These are phyloP conservation scores for Mantis religiosa DNA, from an alignment of 2,888 invertebrate genomes.

Conservation along the genomic window DNA sequence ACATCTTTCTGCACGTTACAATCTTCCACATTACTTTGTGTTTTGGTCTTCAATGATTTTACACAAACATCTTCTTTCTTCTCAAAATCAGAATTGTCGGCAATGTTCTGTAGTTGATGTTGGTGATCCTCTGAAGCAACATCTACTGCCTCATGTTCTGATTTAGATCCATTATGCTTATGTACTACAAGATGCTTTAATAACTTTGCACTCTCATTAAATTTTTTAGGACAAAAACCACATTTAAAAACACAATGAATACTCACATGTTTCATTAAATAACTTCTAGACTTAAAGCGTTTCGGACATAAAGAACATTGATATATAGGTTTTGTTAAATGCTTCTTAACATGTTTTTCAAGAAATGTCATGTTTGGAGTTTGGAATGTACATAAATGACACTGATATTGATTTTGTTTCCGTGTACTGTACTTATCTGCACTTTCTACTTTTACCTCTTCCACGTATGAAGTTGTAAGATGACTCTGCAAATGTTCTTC, in stretches of 20 bases:
- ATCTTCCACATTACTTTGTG: neutral
- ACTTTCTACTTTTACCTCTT: neutral
- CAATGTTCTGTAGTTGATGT: neutral
- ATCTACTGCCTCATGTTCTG: neutral
- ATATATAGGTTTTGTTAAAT: neutral
- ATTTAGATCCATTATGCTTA: neutral
- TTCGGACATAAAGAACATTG: conserved; percentile 23
- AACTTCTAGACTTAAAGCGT: conserved; percentile 15
- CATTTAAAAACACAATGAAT: conserved; percentile 22
- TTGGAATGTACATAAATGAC: conserved; percentile 23
- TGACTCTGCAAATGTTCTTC: conserved; percentile 23
- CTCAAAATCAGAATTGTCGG: neutral
- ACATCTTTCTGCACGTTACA: neutral
- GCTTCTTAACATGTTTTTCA: conserved; percentile 22
- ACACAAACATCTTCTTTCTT: neutral
- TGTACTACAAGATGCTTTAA: conserved; percentile 6
- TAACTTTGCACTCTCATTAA: conserved; percentile 7
- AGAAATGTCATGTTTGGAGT: conserved; percentile 13
- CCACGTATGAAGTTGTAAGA: neutral
- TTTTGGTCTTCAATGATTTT: neutral
- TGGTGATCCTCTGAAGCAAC: neutral
- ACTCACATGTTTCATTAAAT: conserved; percentile 11
- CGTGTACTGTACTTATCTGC: neutral
- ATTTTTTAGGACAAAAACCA: conserved; percentile 21
- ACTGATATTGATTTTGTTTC: conserved; percentile 11